Percentiles rank a stretch among this genome's conserved stretches.
These are phyloP conservation scores for Meloidogyne hapla DNA, from an alignment of 1,140 invertebrate species.

Conservation along the genomic window DNA sequence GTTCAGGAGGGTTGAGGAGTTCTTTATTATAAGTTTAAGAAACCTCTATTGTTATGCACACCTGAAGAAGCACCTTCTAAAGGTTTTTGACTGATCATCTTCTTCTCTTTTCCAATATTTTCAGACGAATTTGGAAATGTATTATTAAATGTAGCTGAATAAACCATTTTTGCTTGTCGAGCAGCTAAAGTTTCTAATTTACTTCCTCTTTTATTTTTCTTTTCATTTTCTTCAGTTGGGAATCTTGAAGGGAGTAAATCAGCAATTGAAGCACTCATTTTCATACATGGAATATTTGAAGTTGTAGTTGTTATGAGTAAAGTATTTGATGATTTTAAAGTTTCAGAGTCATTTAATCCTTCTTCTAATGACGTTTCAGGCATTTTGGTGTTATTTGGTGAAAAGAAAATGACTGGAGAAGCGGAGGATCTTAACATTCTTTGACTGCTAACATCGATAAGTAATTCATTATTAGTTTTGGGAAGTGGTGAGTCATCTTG, in stretches of 20 bases:
- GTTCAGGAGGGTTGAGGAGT: too few relatives aligned
- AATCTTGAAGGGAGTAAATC: conserved; percentile 26
- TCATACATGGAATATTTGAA: neutral
- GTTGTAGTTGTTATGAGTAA: too few relatives aligned
- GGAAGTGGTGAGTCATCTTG: too few relatives aligned
- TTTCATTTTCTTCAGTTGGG: conserved; percentile 9
- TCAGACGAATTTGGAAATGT: neutral
- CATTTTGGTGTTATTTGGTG: neutral
- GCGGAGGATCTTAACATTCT: neutral
- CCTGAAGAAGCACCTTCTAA: neutral
- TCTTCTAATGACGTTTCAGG: neutral
- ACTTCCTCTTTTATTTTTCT: neutral
- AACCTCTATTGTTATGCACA: too few relatives aligned
- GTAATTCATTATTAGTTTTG: too few relatives aligned
- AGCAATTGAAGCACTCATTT: conserved; percentile 13
- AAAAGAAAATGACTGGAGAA: neutral
- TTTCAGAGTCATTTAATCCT: neutral
- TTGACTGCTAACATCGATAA: too few relatives aligned
- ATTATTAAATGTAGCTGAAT: neutral
- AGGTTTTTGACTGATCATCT: neutral
- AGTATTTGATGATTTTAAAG: too few relatives aligned
- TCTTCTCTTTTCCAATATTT: neutral
- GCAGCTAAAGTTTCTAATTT: neutral
- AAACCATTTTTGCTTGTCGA: neutral
- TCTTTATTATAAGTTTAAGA: too few relatives aligned